Evolutionary conservation across 2,113 vertebrate species (phyloP), one percentile per base, ranked within the genome.

Genomic region (Pampusana beccarii): DNA sequence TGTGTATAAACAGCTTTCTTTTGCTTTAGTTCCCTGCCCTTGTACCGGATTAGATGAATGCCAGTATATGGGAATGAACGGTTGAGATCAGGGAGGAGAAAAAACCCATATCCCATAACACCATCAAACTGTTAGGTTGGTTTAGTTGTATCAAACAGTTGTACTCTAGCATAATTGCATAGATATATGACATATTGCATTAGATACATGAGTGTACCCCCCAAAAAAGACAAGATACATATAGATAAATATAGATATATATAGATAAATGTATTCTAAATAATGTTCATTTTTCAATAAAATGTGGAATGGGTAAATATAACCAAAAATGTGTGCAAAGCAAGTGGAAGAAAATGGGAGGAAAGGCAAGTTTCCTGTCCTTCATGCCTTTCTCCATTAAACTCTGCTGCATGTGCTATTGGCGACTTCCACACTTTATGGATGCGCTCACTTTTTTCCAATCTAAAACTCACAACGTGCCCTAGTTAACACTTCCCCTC

Each of bases 291-390:
- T 67, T 50, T 58, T 11, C 38, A 56, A 24, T 28, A 36, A 54
- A 58, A 53, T 0, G 13, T 18, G 25, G 31, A 42, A 80, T 6
- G 7, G 13, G 29, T 54, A 46, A 23, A 18, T 9, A 29, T 19
- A 40, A 38, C 28, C 7, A 48, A 33, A 72, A 38, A 5, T 0
- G 24, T 6, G 6, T 21, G 36, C 21, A 25, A 70, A 54, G 7
- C 11, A 50, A 26, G 29, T 4, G 24, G 44, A 2, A 9, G 10
- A 1, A 10, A 15, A 4, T 2, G 12, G 2, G 2, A 5, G 1
- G 5, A 13, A 50, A 33, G 6, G n/a, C 1, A 8, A n/a, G 3
- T n/a, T 75, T 19, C 28, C 38, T 6, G 18, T 19, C 61, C 5
- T 25, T 58, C 2, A 0, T 3, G 17, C 38, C 7, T 31, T 56